Percentiles rank a stretch among this genome's conserved stretches.
These are phyloP conservation scores for Cyprinodon tularosa DNA, from an alignment of 2,113 vertebrate species.

Conservation along the genomic window DNA sequence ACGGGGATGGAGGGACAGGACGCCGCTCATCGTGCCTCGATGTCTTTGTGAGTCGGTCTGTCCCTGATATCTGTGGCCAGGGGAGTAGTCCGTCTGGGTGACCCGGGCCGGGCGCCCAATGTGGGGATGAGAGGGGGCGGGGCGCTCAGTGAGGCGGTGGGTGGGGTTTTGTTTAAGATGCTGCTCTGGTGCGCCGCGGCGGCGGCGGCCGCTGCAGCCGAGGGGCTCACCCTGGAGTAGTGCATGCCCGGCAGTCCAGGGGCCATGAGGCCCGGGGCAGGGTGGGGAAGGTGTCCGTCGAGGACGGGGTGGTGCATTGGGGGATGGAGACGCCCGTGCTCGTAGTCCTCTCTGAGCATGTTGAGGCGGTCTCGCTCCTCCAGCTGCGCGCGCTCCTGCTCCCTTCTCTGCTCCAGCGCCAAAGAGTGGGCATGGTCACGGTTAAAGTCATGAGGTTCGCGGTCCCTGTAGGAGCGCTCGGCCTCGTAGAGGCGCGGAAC, in stretches of 20 bases:
- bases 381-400: slow-evolving; percentile 89
- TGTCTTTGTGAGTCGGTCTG: slow-evolving; percentile 94
- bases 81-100: slow-evolving; percentile 95
- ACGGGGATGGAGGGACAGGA: slow-evolving; percentile 33
- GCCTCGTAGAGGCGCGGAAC: slow-evolving; percentile 88
- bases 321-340: slow-evolving; percentile 89
- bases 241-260: slow-evolving; percentile 96
- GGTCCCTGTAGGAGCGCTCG: slow-evolving; percentile 91
- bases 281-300: slow-evolving; percentile 91
- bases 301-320: slow-evolving; percentile 87
- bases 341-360: slow-evolving; percentile 93
- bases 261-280: slow-evolving; percentile 86
- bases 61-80: slow-evolving; percentile 91
- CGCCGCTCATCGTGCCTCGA: slow-evolving; percentile 89
- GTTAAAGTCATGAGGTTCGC: slow-evolving; percentile 93
- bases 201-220: slow-evolving; percentile 70
- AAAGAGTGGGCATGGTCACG: slow-evolving; percentile 87
- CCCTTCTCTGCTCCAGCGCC: slow-evolving; percentile 88
- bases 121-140: slow-evolving; percentile 95
- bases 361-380: slow-evolving; percentile 92
- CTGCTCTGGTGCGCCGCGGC: slow-evolving; percentile 86
- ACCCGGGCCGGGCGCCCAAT: slow-evolving; percentile 87
- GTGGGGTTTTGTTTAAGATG: slow-evolving; percentile 92
- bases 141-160: slow-evolving; percentile 93
- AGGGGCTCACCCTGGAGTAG: slow-evolving; percentile 92